Conservation (phyloP, 23 tunicate genomes). For the Styela plicata region DNA sequence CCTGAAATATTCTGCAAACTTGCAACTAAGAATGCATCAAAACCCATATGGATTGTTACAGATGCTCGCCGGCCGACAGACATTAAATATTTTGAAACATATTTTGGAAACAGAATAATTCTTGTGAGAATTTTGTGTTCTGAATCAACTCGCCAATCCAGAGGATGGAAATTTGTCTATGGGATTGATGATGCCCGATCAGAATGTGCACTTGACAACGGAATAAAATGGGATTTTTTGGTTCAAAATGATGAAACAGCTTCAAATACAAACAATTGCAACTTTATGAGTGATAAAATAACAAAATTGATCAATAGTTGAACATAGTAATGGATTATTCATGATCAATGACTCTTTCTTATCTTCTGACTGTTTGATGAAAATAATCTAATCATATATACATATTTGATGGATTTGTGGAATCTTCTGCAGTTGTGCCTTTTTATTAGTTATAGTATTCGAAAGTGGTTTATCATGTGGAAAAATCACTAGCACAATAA, state of each 20-base stretch:
- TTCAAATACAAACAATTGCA: background rate
- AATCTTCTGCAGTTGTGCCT: no score
- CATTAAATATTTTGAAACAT: conserved; percentile 39
- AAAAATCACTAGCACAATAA: no score
- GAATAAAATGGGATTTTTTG: conserved; percentile 53
- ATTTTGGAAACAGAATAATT: background rate
- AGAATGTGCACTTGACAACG: conserved; percentile 88
- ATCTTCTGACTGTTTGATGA: no score
- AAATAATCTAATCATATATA: no score
- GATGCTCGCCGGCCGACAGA: conserved; percentile 87
- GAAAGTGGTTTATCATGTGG: no score
- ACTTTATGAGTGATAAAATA: no score
- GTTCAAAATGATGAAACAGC: conserved; percentile 31
- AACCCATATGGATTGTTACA: conserved; percentile 56
- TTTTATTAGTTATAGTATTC: no score
- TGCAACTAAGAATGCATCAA: conserved; percentile 16
- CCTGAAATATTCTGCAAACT: conserved; percentile 60
- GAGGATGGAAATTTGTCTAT: conserved; percentile 81
- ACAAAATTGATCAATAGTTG: no score
- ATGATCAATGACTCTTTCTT: no score
- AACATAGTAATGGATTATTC: no score
- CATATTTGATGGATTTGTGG: no score
- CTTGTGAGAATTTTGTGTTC: conserved; percentile 65
- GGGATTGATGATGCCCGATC: conserved; percentile 90
- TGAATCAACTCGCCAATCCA: conserved; percentile 15